Percentiles rank a stretch among this genome's conserved stretches.
Evolutionary conservation across 1,140 invertebrate species (phyloP).

Genomic region (Eubasilissa regina): DNA sequence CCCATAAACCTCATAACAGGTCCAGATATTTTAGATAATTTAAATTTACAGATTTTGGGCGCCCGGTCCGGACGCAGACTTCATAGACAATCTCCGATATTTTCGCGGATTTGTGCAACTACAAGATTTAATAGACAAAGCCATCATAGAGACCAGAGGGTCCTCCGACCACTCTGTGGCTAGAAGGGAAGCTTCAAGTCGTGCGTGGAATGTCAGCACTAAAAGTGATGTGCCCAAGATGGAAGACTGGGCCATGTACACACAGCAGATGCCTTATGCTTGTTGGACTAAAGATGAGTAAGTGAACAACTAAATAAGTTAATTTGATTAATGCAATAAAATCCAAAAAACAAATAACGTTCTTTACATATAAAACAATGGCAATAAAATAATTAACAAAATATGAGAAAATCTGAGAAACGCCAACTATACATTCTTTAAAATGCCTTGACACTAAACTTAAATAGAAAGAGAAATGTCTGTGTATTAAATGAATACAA

Average conservation of each 20-base stretch:
- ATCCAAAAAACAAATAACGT: too few relatives aligned
- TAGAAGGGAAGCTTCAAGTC: constrained; percentile 59
- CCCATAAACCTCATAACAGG: too few relatives aligned
- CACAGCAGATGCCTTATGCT: constrained; percentile 79
- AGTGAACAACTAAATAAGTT: constrained; percentile 62
- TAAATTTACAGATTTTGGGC: constrained; percentile 73
- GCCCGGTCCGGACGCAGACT: constrained; percentile 76
- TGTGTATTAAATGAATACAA: too few relatives aligned
- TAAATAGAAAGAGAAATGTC: too few relatives aligned
- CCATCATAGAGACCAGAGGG: constrained; percentile 68
- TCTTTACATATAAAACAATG: too few relatives aligned
- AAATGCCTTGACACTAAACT: too few relatives aligned
- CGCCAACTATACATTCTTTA: too few relatives aligned
- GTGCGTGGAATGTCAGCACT: constrained; percentile 48
- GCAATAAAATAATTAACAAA: too few relatives aligned
- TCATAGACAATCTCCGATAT: constrained; percentile 78
- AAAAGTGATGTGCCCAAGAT: background rate
- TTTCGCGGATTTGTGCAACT: constrained; percentile 79
- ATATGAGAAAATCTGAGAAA: too few relatives aligned
- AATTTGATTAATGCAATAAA: background rate
- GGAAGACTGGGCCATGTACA: constrained; percentile 73
- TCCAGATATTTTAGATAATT: too few relatives aligned
- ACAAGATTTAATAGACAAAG: constrained; percentile 77
- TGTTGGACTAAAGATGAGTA: constrained; percentile 77
- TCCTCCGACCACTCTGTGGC: constrained; percentile 51